Evolutionary conservation across 1,140 invertebrate species (phyloP).

Genomic region (Oscheius sp.): DNA sequence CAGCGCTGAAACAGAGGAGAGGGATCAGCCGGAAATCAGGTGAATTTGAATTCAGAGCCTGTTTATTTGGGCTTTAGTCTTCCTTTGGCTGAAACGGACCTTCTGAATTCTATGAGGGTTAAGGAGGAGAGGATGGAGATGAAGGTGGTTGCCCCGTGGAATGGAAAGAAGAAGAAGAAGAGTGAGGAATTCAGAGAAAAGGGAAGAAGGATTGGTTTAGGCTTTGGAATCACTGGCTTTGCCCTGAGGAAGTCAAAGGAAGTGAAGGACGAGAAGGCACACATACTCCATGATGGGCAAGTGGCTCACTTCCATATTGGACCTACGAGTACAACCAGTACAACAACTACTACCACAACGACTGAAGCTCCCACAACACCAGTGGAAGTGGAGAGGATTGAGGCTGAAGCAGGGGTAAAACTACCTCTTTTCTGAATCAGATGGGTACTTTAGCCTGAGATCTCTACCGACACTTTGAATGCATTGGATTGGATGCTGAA

Average conservation of each 20-base stretch:
- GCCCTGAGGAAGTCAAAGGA: not conserved
- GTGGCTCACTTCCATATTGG: not conserved
- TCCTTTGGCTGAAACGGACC: not conserved
- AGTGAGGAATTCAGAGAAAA: not conserved
- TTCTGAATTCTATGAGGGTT: not conserved
- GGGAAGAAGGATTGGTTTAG: not conserved
- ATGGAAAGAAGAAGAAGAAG: not conserved
- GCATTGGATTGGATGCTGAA: slow-evolving; percentile 42
- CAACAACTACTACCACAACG: not conserved
- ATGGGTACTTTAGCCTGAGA: slow-evolving; percentile 3
- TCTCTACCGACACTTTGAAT: slow-evolving; percentile 27
- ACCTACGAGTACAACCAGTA: not conserved
- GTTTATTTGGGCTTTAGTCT: too few relatives aligned
- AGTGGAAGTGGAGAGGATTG: not conserved
- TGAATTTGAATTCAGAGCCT: too few relatives aligned
- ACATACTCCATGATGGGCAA: not conserved
- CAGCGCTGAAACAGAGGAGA: too few relatives aligned
- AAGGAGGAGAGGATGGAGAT: not conserved
- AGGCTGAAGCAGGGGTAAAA: not conserved
- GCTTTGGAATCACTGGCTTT: not conserved
- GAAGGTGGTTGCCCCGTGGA: not conserved
- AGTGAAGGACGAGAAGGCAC: not conserved
- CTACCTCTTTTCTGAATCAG: not conserved
- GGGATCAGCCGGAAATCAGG: too few relatives aligned
- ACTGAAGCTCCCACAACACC: not conserved